Evolutionary conservation across 1,140 invertebrate genomes (phyloP), one percentile per base, ranked within the genome.

Genomic region (Metopolophium dirhodum): DNA sequence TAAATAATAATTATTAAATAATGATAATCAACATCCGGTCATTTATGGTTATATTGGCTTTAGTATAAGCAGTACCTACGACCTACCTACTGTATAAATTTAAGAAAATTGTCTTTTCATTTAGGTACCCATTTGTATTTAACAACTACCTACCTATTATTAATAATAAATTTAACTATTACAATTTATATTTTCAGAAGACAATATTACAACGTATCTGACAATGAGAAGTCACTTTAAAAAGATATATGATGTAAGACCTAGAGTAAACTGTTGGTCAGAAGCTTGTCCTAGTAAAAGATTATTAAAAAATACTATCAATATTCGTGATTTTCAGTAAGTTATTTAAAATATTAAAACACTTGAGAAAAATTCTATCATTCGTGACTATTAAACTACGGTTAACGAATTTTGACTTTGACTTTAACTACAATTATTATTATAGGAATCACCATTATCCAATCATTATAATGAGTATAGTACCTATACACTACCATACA

Each of bases 281-380:
- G 77, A 83, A 57, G 30, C 68, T 57, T 85, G 91, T 57, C 82
- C 82, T 41, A 93, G 11, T 86, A 93, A 93, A 54, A 85, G 7
- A 54, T 83, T 45, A 41, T 30, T 93, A 57, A 85, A 54, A 85
- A 85, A 51, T 14, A 85, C 49, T 35, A 41, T 57, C 35, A 51
- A 93, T 93, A 93, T 93, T 93, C 91, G 91, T n/a, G 37, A 93
- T 86, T 86, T 57, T 51, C 91, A 57, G 91, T 93, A 83, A 92
- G 89, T 68, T 26, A 30, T 86, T 41, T 47, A 47, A 45, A 47
- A 86, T 45, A 47, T 18, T 68, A n/a, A 18, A n/a, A 68, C 0
- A n/a, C 11, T 4, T n/a, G 30, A 18, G 61, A 68, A n/a, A 68
- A n/a, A 35, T 18, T 14, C n/a, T n/a, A 77, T 4, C 61, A 30